Conservation (phyloP, 2,113 vertebrate species). For the Hippolais icterina region DNA sequence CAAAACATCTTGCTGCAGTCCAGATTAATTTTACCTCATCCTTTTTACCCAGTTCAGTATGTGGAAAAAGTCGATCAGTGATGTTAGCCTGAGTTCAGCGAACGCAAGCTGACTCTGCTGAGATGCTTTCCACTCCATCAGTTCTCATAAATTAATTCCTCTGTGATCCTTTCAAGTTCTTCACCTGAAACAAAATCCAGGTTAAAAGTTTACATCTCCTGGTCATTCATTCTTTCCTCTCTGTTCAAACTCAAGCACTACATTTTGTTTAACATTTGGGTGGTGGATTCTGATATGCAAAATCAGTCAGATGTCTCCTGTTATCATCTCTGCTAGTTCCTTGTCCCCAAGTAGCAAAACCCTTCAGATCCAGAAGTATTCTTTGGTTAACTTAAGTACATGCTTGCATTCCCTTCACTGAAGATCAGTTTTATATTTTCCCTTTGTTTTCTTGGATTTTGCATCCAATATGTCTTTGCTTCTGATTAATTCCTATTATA, state of each 20-base stretch:
- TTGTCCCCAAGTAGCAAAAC: not conserved
- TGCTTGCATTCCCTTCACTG: not conserved
- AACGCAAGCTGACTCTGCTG: not conserved
- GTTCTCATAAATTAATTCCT: slow-evolving; percentile 54
- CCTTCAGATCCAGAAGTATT: not conserved
- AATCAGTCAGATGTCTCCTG: not conserved
- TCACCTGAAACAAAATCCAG: slow-evolving; percentile 50
- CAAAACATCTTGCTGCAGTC: slow-evolving; percentile 58
- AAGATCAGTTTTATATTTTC: not conserved
- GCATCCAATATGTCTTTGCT: not conserved
- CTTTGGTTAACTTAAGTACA: not conserved
- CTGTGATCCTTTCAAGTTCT: slow-evolving; percentile 31
- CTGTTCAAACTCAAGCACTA: not conserved
- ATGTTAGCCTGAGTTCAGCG: slow-evolving; percentile 15
- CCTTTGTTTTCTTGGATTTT: not conserved
- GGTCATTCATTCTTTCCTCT: not conserved
- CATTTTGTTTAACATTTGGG: not conserved
- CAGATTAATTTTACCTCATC: slow-evolving; percentile 51
- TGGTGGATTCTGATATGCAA: not conserved
- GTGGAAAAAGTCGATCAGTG: not conserved
- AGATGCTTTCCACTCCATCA: slow-evolving; percentile 48
- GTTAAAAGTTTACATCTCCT: slow-evolving; percentile 43
- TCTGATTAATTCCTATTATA: not conserved
- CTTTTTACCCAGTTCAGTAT: slow-evolving; percentile 13
- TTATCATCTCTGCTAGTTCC: not conserved